Evolutionary conservation across 2,888 invertebrate genomes (phyloP).

Genomic region (Xestoiulus laeticollis): DNA sequence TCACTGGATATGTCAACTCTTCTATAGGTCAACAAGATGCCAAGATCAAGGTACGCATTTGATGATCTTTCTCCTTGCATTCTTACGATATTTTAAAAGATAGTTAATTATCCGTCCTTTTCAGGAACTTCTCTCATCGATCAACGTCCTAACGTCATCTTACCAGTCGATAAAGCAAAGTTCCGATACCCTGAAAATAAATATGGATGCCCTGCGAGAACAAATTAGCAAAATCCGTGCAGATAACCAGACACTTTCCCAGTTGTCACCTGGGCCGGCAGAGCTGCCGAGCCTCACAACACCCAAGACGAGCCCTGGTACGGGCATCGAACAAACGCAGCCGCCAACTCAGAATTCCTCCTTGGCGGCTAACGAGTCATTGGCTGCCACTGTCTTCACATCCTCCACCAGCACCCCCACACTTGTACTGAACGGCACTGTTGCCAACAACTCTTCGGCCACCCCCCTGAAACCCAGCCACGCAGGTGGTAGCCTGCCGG

Average conservation of each 20-base stretch:
- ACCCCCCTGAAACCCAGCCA: constrained; percentile 29
- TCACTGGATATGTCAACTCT: neutral
- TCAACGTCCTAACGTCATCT: neutral
- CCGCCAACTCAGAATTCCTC: neutral
- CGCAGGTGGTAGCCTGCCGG: constrained; percentile 36
- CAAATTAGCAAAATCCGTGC: constrained; percentile 45
- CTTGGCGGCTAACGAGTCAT: neutral
- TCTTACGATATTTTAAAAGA: no score
- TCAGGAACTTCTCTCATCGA: neutral
- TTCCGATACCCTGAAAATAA: neutral
- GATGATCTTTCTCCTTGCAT: no score
- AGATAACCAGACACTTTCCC: neutral
- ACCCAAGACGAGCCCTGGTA: neutral
- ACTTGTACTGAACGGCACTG: neutral
- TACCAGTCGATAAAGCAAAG: neutral
- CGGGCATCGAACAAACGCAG: neutral
- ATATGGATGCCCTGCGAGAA: constrained; percentile 3
- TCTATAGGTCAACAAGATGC: neutral
- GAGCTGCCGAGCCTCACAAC: neutral
- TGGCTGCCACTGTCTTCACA: neutral
- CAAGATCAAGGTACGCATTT: constrained; percentile 25
- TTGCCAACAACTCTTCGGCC: neutral
- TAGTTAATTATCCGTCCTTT: neutral
- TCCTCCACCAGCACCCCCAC: neutral
- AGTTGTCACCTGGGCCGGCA: neutral